These are phyloP conservation scores for Teleogryllus occipitalis DNA, from an alignment of 1,140 invertebrate genomes.

Conservation along the genomic window DNA sequence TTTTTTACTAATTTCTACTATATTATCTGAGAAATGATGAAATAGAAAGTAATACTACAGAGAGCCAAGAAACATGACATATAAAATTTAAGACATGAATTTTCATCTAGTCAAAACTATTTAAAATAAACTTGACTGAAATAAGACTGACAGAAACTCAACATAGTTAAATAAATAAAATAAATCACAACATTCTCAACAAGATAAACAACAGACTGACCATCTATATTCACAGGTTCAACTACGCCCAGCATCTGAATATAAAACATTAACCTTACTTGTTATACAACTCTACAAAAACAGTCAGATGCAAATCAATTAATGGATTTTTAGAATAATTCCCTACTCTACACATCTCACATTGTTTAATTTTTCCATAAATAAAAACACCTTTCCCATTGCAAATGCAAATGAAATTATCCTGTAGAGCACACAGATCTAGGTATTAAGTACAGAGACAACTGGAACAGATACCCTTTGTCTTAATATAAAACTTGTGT, in stretches of 20 bases:
- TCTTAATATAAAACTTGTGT: background rate
- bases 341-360: no score
- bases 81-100: background rate
- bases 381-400: background rate
- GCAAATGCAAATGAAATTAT: background rate
- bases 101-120: no score
- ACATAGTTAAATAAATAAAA: background rate
- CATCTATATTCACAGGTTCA: no score
- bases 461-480: background rate
- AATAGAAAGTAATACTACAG: background rate
- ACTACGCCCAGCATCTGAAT: no score
- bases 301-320: no score
- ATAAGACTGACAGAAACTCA: background rate
- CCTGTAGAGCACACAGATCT: background rate
- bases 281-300: no score
- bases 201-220: background rate
- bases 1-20: no score
- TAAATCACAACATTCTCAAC: background rate
- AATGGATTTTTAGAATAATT: no score
- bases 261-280: no score
- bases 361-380: no score
- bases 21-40: background rate
- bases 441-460: background rate
- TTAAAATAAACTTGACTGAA: no score
- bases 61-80: background rate